Base-by-base conservation (phyloP, 2,113 vertebrate genomes). In the Harpagus bidentatus region DNA sequence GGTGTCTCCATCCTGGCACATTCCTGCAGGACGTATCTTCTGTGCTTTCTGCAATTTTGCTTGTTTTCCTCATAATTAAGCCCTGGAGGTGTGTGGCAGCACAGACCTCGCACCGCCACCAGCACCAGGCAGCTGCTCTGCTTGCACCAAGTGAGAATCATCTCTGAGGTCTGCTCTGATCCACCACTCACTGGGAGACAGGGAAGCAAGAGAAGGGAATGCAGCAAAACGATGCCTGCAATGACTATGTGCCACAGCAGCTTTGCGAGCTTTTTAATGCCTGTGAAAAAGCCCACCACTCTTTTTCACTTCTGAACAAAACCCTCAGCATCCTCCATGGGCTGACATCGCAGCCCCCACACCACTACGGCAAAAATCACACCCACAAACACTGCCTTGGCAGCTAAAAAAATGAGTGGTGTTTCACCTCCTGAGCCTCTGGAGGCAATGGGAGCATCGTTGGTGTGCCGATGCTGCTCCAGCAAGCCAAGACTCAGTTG, bases 381-480 rank as follows among this genome's bases (percentile, higher is more conserved):
- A 14, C 22, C 23, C 23, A 38, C 3, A 1, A 50, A 38, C 0
- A 0, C 31, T 50, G n/a, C n/a, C 52, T 74, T 53, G 43, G 59
- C 48, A 82, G 53, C 22, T 72, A 11, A 52, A 77, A 36, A 38
- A 32, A 22, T 1, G 3, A 63, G 47, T 1, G 6, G 8, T 55
- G 38, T 59, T 95, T 89, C 22, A 7, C 22, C 13, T 83, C 12
- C 40, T 0, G 4, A 67, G 38, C n/a, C 23, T 62, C 47, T 1
- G 0, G n/a, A 92, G 50, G 47, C 0, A 0, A 53, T 25, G 38
- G 77, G 20, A 81, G 10, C 1, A 0, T 11, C 43, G 56, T 0
- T 43, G 70, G n/a, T 76, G 56, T 28, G 36, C 17, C 74, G 36
- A 32, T 0, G 3, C 32, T 50, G 25, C 42, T 90, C 66, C n/a